phyloP scores from a whole-genome alignment of 2,113 vertebrate genomes.

The Periophthalmus modestus region DNA sequence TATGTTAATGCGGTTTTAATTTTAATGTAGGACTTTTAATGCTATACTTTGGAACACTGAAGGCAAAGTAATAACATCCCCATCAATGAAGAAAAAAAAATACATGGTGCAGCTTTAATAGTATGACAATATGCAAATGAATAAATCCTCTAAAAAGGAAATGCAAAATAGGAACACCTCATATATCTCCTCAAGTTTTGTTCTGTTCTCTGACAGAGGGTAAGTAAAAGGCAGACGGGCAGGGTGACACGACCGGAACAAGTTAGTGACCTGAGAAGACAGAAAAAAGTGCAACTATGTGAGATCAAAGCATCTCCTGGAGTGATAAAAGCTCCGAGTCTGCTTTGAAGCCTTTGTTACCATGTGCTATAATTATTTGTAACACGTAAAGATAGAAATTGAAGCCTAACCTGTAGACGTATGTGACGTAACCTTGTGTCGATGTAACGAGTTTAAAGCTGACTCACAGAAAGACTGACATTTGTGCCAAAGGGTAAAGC shows the following conservation, averaged over 20 bases:
- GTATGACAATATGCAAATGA: background rate
- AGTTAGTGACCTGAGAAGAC: background rate
- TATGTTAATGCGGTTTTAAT: no score
- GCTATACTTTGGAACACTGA: no score
- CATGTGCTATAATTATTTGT: background rate
- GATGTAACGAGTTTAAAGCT: background rate
- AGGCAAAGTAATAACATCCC: no score
- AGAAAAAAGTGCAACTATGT: background rate
- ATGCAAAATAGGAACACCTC: background rate
- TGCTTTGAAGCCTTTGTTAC: background rate
- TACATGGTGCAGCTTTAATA: background rate
- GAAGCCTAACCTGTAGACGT: background rate
- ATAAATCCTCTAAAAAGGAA: background rate
- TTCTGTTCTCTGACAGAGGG: background rate
- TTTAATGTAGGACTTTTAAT: no score
- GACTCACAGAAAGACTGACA: background rate
- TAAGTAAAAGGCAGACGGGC: background rate
- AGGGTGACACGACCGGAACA: background rate
- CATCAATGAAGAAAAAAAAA: no score
- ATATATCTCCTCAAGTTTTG: background rate
- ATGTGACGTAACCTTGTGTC: no score
- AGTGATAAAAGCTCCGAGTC: background rate
- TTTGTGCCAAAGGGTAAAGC: background rate
- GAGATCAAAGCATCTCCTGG: background rate
- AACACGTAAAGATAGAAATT: background rate